A percentile compares a stretch with the other conserved stretches of the same genome.
Conservation (phyloP, 2,888 invertebrate species). For the Pterostichus niger region DNA sequence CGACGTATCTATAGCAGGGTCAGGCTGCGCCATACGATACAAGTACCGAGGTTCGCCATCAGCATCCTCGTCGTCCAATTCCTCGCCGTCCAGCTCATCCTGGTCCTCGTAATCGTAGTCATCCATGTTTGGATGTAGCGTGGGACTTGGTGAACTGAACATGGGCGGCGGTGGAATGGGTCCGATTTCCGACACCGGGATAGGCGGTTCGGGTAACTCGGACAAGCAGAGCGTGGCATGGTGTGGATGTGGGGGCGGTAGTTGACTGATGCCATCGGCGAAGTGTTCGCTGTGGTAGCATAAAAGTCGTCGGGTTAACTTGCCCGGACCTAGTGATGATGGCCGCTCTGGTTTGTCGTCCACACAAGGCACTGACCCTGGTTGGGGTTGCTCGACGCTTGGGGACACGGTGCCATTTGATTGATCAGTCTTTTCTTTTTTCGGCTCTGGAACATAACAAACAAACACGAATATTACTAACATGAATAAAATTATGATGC, state of each 20-base stretch:
- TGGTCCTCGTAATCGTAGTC: conserved; percentile 13
- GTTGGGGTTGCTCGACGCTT: conserved; percentile 78
- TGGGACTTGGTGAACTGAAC: conserved; percentile 94
- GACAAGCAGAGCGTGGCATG: conserved; percentile 79
- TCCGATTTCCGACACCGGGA: conserved; percentile 94
- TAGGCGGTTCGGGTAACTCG: conserved; percentile 94
- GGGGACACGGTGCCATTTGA: conserved; percentile 83
- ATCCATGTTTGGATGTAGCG: conserved; percentile 76
- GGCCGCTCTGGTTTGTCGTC: conserved; percentile 85
- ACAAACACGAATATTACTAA: background rate
- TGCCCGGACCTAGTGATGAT: conserved; percentile 88
- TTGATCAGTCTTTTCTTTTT: conserved; percentile 94
- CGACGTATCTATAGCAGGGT: conserved; percentile 87
- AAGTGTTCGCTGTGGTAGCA: conserved; percentile 89
- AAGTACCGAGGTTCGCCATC: conserved; percentile 82
- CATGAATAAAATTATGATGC: no score
- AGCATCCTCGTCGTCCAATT: conserved; percentile 79
- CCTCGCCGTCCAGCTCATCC: background rate
- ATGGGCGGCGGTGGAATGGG: conserved; percentile 96
- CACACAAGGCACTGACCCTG: conserved; percentile 73
- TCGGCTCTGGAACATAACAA: conserved; percentile 86
- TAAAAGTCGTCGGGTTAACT: conserved; percentile 87
- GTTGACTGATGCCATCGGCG: conserved; percentile 67
- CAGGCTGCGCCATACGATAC: conserved; percentile 81
- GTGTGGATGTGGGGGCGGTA: conserved; percentile 71